Evolutionary conservation across 1,140 invertebrate genomes (phyloP), one percentile per base, ranked within the genome.

Genomic region (Apis laboriosa): DNA sequence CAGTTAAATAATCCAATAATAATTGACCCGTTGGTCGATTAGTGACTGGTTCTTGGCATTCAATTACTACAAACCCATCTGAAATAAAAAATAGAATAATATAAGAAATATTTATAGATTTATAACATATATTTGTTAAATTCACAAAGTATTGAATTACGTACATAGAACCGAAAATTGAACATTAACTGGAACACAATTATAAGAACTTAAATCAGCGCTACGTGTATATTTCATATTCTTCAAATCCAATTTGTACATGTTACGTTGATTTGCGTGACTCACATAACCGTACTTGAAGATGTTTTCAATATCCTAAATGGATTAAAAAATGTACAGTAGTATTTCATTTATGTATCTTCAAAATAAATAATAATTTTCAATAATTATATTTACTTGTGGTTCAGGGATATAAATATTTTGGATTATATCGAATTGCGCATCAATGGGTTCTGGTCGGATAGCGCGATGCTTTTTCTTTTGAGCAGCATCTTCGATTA

Each of bases 271-370:
- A 91, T 97, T 96, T 55, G 95, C 96, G 90, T 97, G 97, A 24
- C 96, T 96, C 11, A 97, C 97, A 89, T 97, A 97, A 19, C 96
- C 97, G 92, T 96, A 97, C 88, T 96, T 96, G 92, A 96, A 97
- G 84, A 94, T 95, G 87, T 96, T 90, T 5, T 92, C 91, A 60
- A 92, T 93, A 80, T 93, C 92, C 92, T 92, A 75, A 58, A 34
- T 13, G 56, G 9, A 73, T 72, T 17, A 19, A 66, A 17, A 19
- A 43, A 17, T 34, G 28, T n/a, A 34, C 19, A 7, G 9, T 34
- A 56, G 2, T 51, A 34, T 1, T 9, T 43, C 2, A 13, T 49
- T 74, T 49, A 15, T 11, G 13, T 34, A 28, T 9, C 9, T 61
- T 2, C 8, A 17, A 21, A 15, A n/a, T 28, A 49, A 13, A 74